These are phyloP conservation scores for Ctena decussata DNA, from an alignment of 2,888 invertebrate species.

Conservation along the genomic window DNA sequence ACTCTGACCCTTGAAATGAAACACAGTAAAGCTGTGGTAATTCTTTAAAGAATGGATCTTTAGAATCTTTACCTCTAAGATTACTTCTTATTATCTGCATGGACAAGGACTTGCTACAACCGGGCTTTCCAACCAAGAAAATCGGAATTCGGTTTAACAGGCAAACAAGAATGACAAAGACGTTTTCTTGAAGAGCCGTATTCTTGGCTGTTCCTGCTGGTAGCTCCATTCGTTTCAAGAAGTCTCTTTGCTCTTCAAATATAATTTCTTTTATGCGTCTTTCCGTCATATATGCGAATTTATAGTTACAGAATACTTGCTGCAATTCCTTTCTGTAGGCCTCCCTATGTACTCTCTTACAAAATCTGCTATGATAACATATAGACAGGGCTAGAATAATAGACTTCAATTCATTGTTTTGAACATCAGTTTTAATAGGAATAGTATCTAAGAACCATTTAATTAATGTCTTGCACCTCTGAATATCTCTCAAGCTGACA, in stretches of 20 bases:
- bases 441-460: slow-evolving; percentile 46
- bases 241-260: slow-evolving; percentile 64
- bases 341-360: slow-evolving; percentile 29
- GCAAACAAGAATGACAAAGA: slow-evolving; percentile 74
- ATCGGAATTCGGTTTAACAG: slow-evolving; percentile 74
- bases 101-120: slow-evolving; percentile 77
- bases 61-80: slow-evolving; percentile 73
- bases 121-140: slow-evolving; percentile 77
- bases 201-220: slow-evolving; percentile 74
- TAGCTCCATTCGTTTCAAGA: slow-evolving; percentile 71
- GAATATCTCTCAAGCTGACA: slow-evolving; percentile 62
- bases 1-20: slow-evolving; percentile 77
- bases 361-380: slow-evolving; percentile 66
- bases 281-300: not conserved
- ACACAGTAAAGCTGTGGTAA: slow-evolving; percentile 73
- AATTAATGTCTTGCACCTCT: slow-evolving; percentile 42
- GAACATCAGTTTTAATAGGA: not conserved
- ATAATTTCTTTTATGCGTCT: slow-evolving; percentile 53
- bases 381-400: slow-evolving; percentile 61
- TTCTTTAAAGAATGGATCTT: slow-evolving; percentile 65
- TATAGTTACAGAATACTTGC: slow-evolving; percentile 12
- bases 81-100: slow-evolving; percentile 74
- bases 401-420: slow-evolving; percentile 1
- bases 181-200: slow-evolving; percentile 74
- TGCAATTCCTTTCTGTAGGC: slow-evolving; percentile 44